Evolutionary conservation across 2,888 invertebrate genomes (phyloP), one percentile per base, ranked within the genome.

Genomic region (Eledona agricola): DNA sequence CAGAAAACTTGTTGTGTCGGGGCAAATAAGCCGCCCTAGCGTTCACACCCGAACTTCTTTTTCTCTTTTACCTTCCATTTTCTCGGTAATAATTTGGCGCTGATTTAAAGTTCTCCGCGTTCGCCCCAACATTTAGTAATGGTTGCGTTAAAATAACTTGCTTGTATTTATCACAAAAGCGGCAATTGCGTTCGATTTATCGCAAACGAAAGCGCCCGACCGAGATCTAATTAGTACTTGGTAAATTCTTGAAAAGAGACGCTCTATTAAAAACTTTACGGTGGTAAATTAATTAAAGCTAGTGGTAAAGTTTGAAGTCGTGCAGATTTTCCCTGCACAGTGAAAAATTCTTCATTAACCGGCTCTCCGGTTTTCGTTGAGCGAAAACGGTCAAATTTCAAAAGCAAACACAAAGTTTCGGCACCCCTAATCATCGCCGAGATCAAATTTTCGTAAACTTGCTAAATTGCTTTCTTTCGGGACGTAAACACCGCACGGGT

Each of bases 361-460:
- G 23, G 3, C 7, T n/a, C 23, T 23, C 9, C 6, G 4, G 9
- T 4, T 23, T 23, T 23, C 5, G 2, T 6, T 23, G 23, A 4
- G n/a, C n/a, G n/a, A 23, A 6, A 23, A 23, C 23, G 9, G 6
- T 9, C n/a, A 23, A 2, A 23, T 23, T 23, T 6, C 3, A 6
- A 6, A 9, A 6, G 23, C 23, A 23, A 23, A 23, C 23, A 23
- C 23, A 23, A 23, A 23, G 3, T 23, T 23, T 23, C 3, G 2
- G n/a, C 23, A 23, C 6, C 6, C 23, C 23, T 23, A 23, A 23
- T 23, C 23, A 23, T 23, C 3, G 23, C 3, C 23, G n/a, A 23
- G 23, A 23, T 23, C 23, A 23, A 23, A 23, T 23, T 23, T 23
- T 23, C 23, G 23, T 6, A 23, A 23, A 23, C 4, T 23, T 23